Conservation (phyloP, 2,797 vertebrate genomes). For the Poecilia picta region DNA sequence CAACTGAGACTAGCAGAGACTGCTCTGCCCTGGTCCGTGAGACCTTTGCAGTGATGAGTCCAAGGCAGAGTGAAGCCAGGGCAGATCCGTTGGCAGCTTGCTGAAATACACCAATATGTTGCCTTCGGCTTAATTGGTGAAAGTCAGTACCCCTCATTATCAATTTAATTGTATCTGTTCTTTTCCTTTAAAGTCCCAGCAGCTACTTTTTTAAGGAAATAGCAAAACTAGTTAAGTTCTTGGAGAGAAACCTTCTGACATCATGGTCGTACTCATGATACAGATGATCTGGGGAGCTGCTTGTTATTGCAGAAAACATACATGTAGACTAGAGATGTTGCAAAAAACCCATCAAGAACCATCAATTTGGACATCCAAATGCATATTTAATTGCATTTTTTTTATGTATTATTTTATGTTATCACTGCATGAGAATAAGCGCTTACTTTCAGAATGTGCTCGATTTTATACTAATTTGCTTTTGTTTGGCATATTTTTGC, state of each 20-base stretch:
- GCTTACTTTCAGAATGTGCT: not conserved
- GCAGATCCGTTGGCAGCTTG: not conserved
- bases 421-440: not conserved
- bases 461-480: not conserved
- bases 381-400: not conserved
- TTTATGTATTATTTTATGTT: not conserved
- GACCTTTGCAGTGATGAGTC: not conserved
- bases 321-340: not conserved
- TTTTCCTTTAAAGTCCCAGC: not conserved
- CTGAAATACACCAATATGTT: constrained; percentile 1
- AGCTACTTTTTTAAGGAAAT: not conserved
- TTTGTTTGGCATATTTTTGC: not conserved
- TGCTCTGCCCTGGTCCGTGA: not conserved
- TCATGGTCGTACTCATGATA: not conserved
- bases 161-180: not conserved
- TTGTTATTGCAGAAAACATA: not conserved
- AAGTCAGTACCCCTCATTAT: not conserved
- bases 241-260: not conserved
- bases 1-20: not conserved
- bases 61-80: not conserved
- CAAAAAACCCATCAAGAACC: not conserved
- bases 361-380: not conserved
- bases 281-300: not conserved
- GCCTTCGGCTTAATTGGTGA: not conserved
- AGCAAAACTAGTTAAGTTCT: not conserved